Conservation (phyloP, 2,797 vertebrate species). For the Amblyraja radiata region DNA sequence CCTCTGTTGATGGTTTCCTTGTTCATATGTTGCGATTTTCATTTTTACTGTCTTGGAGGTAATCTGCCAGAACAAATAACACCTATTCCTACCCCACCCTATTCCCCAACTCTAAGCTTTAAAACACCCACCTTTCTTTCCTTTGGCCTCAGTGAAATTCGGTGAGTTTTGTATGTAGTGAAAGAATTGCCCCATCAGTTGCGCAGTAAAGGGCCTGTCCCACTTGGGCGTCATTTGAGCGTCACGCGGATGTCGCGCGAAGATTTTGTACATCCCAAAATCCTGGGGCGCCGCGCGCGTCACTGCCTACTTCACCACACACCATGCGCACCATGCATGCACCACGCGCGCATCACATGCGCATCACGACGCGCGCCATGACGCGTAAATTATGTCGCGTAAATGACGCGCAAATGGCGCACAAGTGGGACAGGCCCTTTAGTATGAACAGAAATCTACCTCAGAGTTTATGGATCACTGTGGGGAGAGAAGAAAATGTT, state of each 20-base stretch:
- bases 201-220: neutral
- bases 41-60: neutral
- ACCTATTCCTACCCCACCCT: too few relatives aligned
- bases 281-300: too few relatives aligned
- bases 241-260: too few relatives aligned
- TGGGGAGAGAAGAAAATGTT: neutral
- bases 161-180: neutral
- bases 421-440: neutral
- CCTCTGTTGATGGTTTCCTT: neutral
- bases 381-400: too few relatives aligned
- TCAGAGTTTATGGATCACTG: neutral
- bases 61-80: neutral
- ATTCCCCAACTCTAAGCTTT: neutral
- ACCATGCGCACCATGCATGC: too few relatives aligned
- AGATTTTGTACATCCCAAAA: too few relatives aligned
- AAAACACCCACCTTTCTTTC: neutral
- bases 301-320: too few relatives aligned
- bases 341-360: too few relatives aligned
- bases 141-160: neutral
- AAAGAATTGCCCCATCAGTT: neutral
- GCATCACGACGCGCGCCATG: too few relatives aligned
- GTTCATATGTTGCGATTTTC: neutral
- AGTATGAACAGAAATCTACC: neutral
- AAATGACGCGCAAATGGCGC: too few relatives aligned
- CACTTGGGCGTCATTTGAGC: too few relatives aligned